These are phyloP conservation scores for Megalurothrips usitatus DNA, from an alignment of 2,888 invertebrate species.

Conservation along the genomic window DNA sequence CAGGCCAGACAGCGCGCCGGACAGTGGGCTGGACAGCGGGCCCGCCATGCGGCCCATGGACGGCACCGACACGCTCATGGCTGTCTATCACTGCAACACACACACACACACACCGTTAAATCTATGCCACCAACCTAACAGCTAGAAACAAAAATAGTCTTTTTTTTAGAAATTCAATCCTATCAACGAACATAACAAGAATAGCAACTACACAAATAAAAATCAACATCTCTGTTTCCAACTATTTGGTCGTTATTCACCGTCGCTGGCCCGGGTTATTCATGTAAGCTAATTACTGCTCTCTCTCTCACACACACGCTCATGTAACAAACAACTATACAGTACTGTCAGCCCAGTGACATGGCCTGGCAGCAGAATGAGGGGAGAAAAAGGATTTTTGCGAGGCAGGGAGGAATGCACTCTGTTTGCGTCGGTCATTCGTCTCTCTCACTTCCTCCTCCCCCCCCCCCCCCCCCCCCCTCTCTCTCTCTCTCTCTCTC, in stretches of 20 bases:
- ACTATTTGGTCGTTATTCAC: no score
- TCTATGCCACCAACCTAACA: neutral
- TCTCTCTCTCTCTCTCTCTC: neutral
- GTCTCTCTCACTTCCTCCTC: neutral
- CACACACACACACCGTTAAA: neutral
- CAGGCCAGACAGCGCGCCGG: neutral
- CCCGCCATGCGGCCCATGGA: slow-evolving; percentile 1
- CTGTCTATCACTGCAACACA: neutral
- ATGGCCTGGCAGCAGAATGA: no score
- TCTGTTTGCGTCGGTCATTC: neutral
- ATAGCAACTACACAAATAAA: no score
- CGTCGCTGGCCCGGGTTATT: no score
- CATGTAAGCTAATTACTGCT: no score
- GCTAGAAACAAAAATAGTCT: neutral
- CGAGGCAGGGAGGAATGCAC: neutral
- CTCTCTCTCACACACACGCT: no score
- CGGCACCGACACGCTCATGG: slow-evolving; percentile 15
- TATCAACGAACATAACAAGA: no score
- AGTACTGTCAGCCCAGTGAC: no score
- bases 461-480: neutral
- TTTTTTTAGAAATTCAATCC: neutral
- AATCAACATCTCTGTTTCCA: no score
- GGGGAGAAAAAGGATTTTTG: slow-evolving; percentile 3
- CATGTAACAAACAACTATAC: no score
- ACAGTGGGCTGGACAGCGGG: neutral